Evolutionary conservation across 2,797 vertebrate species (phyloP).

Genomic region (Trachurus trachurus): DNA sequence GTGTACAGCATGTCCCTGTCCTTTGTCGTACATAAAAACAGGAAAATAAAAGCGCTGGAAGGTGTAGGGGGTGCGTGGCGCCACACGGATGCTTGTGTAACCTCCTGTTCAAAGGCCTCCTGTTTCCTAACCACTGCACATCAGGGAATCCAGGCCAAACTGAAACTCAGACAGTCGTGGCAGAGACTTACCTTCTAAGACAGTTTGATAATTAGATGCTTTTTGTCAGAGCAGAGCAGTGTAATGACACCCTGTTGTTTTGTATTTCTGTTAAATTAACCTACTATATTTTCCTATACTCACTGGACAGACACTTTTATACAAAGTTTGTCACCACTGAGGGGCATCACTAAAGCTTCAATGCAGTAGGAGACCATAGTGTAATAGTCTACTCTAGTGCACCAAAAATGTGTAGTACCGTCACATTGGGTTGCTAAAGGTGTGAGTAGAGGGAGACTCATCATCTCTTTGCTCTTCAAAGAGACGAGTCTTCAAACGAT

Average conservation of each 20-base stretch:
- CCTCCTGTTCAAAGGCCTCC: conserved; percentile 75
- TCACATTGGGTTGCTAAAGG: no score
- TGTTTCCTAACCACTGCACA: conserved; percentile 63
- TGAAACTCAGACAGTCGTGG: conserved; percentile 20
- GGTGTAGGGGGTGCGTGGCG: conserved; percentile 72
- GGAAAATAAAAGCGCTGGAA: conserved; percentile 82
- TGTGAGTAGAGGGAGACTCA: no score
- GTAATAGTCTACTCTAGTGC: no score
- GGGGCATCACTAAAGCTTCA: no score
- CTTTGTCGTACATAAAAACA: conserved; percentile 81
- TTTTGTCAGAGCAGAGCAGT: not conserved
- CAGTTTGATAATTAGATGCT: conserved; percentile 1
- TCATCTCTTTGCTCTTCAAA: no score
- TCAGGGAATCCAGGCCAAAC: conserved; percentile 47
- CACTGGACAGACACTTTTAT: no score
- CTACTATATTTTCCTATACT: not conserved
- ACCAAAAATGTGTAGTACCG: no score
- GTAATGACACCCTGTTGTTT: not conserved
- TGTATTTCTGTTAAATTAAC: not conserved
- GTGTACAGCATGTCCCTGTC: conserved; percentile 75
- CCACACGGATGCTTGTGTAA: conserved; percentile 74
- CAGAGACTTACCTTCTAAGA: conserved; percentile 6
- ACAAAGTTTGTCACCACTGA: no score
- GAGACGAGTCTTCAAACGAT: no score
- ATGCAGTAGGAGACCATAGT: no score